A percentile compares a stretch with the other conserved stretches of the same genome.
phyloP scores from a whole-genome alignment of 2,888 invertebrate species.

The Phoenoteleia sp. region DNA sequence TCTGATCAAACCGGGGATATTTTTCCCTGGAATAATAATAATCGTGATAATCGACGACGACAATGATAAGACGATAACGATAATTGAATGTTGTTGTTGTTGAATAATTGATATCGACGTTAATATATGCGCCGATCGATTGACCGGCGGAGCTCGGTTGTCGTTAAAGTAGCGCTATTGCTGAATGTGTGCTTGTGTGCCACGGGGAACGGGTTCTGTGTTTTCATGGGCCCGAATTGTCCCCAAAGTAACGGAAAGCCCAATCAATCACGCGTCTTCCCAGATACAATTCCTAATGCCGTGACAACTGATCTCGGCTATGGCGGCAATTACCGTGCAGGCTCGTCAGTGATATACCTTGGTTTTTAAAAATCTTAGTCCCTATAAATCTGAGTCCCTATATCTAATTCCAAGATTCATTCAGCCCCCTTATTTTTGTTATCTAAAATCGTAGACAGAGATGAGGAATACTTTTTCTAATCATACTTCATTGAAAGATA shows the following conservation, averaged over 20 bases:
- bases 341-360: conserved; percentile 63
- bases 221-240: conserved; percentile 68
- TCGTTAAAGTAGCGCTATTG: conserved; percentile 62
- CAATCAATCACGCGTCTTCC: conserved; percentile 82
- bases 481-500: no score
- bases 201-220: conserved; percentile 67
- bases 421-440: no score
- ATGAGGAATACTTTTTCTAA: no score
- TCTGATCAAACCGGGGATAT: no score
- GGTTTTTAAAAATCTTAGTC: no score
- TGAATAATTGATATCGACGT: conserved; percentile 71
- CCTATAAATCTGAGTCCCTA: no score
- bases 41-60: conserved; percentile 70
- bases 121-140: conserved; percentile 70
- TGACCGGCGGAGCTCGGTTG: conserved; percentile 56
- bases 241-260: conserved; percentile 74
- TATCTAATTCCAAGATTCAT: not conserved
- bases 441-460: no score
- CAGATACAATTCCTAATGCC: conserved; percentile 74
- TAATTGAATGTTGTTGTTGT: conserved; percentile 70
- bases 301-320: conserved; percentile 66
- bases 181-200: conserved; percentile 73
- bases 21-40: conserved; percentile 70
- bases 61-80: conserved; percentile 73
- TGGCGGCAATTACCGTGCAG: conserved; percentile 64